Conservation (phyloP, 2,113 vertebrate genomes). For the Elanoides forficatus region DNA sequence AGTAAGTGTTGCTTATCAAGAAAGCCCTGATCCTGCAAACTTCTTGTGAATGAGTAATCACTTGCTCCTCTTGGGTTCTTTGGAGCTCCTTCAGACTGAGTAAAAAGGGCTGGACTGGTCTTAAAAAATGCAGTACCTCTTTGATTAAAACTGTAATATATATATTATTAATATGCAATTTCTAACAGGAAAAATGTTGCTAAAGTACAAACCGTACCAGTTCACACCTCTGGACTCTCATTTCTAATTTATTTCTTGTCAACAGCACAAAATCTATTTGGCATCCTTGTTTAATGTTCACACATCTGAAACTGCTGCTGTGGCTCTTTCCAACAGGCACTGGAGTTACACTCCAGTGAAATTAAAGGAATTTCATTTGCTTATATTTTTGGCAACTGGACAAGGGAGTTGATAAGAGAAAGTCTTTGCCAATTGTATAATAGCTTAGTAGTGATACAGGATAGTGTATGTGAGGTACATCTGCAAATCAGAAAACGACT, state of each 20-base stretch:
- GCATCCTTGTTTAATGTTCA: not conserved
- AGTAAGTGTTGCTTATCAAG: not conserved
- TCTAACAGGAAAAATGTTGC: not conserved
- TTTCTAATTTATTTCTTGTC: not conserved
- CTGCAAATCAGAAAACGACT: not conserved
- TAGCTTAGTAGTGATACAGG: not conserved
- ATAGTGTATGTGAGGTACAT: not conserved
- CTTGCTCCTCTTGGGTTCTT: not conserved
- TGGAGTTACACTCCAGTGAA: not conserved
- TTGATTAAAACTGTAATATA: not conserved
- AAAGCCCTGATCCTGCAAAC: not conserved
- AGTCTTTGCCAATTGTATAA: not conserved
- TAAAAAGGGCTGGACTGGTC: not conserved
- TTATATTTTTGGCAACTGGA: not conserved
- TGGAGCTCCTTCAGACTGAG: not conserved
- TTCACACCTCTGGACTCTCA: not conserved
- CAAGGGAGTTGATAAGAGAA: not conserved
- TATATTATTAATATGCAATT: not conserved
- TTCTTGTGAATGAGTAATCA: not conserved
- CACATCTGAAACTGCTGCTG: not conserved
- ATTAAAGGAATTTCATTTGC: not conserved
- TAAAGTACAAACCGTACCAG: rapidly evolving
- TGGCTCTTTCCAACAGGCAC: not conserved
- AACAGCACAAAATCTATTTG: not conserved
- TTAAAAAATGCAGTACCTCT: not conserved